Percentiles rank a stretch among this genome's conserved stretches.
These are phyloP conservation scores for Allolobophora icterica DNA, from an alignment of 2,888 invertebrate species.

Conservation along the genomic window DNA sequence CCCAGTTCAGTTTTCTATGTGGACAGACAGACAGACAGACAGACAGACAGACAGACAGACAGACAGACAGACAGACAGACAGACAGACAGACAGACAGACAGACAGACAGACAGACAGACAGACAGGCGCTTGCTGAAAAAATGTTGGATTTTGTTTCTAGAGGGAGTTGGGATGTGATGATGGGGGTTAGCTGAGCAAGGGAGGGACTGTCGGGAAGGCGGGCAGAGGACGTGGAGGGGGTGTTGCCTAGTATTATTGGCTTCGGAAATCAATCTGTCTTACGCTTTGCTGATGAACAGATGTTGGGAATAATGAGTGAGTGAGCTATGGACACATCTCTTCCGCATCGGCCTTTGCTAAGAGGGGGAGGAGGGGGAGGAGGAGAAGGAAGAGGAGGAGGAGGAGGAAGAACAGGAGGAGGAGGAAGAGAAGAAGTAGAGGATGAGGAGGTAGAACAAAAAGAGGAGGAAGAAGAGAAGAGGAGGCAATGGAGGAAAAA, in stretches of 20 bases:
- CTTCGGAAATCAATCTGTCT: not conserved
- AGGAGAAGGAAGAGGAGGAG: not conserved
- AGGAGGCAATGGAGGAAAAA: not conserved
- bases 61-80: no score
- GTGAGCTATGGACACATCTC: not conserved
- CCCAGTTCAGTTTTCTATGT: not conserved
- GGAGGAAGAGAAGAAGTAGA: slow-evolving; percentile 22
- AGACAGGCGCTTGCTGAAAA: not conserved
- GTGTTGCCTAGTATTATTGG: not conserved
- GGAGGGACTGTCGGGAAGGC: not conserved
- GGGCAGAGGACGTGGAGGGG: not conserved
- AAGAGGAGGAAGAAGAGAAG: slow-evolving; percentile 27
- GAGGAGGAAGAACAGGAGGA: not conserved
- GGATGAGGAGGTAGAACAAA: slow-evolving; percentile 36
- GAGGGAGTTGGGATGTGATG: not conserved
- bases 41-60: no score
- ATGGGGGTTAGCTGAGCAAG: not conserved
- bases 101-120: not conserved
- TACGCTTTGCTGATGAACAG: not conserved
- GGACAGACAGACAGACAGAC: no score
- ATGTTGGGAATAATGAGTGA: not conserved
- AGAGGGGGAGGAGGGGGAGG: not conserved
- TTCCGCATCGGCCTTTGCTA: not conserved
- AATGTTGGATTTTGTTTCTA: not conserved
- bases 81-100: no score